These are phyloP conservation scores for Agonopterix heracliana DNA, from an alignment of 2,888 invertebrate species.

Conservation along the genomic window DNA sequence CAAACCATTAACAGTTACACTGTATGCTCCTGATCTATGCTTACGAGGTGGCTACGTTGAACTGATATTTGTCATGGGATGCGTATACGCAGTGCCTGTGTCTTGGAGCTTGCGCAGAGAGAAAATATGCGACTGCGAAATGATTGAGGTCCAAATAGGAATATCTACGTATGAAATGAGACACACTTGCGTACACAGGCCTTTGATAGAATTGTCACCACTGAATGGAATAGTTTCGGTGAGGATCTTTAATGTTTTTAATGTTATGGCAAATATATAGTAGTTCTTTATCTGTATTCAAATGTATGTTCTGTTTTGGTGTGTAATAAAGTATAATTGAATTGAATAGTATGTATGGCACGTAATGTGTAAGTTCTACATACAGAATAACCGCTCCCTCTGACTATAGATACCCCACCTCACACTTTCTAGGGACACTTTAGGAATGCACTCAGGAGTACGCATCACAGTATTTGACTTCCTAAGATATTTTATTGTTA, in stretches of 20 bases:
- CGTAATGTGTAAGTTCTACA: too few relatives aligned
- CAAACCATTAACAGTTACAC: slow-evolving; percentile 41
- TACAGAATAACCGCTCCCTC: too few relatives aligned
- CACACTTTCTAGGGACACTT: too few relatives aligned
- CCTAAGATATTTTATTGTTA: too few relatives aligned
- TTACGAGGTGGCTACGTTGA: slow-evolving; percentile 41
- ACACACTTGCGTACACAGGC: slow-evolving; percentile 55
- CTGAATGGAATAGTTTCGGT: slow-evolving; percentile 54
- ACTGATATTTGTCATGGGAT: slow-evolving; percentile 54
- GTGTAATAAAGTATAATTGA: too few relatives aligned
- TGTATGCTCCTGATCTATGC: slow-evolving; percentile 60
- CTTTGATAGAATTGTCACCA: slow-evolving; percentile 47
- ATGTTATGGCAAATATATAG: not conserved
- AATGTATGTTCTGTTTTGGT: too few relatives aligned
- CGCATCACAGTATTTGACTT: too few relatives aligned
- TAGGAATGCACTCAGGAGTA: too few relatives aligned
- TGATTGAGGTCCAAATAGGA: slow-evolving; percentile 55
- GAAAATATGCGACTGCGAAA: slow-evolving; percentile 63
- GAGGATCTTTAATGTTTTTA: slow-evolving; percentile 7
- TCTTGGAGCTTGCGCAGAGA: slow-evolving; percentile 54
- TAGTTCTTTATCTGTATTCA: too few relatives aligned
- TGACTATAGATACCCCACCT: too few relatives aligned
- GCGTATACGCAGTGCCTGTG: slow-evolving; percentile 46
- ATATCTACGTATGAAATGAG: slow-evolving; percentile 59
- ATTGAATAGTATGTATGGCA: too few relatives aligned